These are phyloP conservation scores for Oreonectes daqikongensis DNA, from an alignment of 2,797 vertebrate species.

Conservation along the genomic window DNA sequence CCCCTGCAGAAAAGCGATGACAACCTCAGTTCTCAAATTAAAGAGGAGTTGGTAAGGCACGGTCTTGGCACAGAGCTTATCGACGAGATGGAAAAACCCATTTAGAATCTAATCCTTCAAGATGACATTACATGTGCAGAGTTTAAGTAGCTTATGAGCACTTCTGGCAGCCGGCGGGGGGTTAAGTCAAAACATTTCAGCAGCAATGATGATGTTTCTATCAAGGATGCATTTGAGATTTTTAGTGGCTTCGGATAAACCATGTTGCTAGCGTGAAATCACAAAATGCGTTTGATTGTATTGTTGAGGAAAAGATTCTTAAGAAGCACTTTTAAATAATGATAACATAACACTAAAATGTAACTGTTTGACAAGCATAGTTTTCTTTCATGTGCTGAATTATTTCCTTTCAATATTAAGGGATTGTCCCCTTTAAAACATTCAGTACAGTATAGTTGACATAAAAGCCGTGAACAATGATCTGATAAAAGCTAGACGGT, in stretches of 20 bases:
- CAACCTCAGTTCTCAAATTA: constrained; percentile 62
- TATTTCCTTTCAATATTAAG: too few species aligned
- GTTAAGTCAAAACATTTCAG: constrained; percentile 68
- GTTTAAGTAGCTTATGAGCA: constrained; percentile 81
- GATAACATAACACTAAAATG: too few species aligned
- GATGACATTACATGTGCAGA: constrained; percentile 77
- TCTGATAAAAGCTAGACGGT: neutral
- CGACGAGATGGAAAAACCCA: constrained; percentile 69
- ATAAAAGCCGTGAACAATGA: neutral
- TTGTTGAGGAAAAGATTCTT: neutral
- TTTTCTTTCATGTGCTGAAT: too few species aligned
- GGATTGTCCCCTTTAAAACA: neutral
- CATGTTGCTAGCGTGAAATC: constrained; percentile 45
- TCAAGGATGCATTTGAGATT: constrained; percentile 61
- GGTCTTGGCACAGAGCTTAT: constrained; percentile 67
- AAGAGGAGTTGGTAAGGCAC: constrained; percentile 69
- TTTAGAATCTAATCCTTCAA: constrained; percentile 81
- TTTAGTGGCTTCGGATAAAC: constrained; percentile 35
- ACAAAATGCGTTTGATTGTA: constrained; percentile 31
- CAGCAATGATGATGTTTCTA: constrained; percentile 67
- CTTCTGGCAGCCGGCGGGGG: constrained; percentile 66
- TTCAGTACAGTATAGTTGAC: neutral
- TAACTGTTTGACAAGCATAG: too few species aligned
- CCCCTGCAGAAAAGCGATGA: constrained; percentile 41
- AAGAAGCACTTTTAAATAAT: neutral